A percentile compares a stretch with the other conserved stretches of the same genome.
phyloP scores from a whole-genome alignment of 2,888 invertebrate species.

The Lathronympha strigana region DNA sequence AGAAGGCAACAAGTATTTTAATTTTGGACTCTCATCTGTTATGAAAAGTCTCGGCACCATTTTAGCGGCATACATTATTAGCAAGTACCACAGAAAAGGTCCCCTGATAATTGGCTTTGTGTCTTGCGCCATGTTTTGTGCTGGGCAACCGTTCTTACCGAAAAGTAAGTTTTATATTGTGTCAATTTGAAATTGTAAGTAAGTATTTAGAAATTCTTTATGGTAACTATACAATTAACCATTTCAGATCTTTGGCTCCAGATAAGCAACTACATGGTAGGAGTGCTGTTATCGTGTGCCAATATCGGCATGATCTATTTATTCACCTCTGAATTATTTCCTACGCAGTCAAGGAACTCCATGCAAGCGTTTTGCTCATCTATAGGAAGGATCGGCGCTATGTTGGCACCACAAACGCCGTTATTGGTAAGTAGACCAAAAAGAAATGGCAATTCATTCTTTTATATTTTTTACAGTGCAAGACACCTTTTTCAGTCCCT shows the following conservation, averaged over 20 bases:
- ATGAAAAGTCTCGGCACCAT: conserved; percentile 85
- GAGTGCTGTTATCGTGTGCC: conserved; percentile 85
- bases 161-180: conserved; percentile 64
- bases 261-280: conserved; percentile 81
- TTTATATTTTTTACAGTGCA: too few species aligned
- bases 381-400: conserved; percentile 86
- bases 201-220: neutral
- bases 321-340: conserved; percentile 88
- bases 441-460: neutral
- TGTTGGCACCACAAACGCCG: conserved; percentile 87
- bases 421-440: conserved; percentile 76
- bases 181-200: neutral
- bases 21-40: conserved; percentile 86
- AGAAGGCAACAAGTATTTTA: conserved; percentile 89
- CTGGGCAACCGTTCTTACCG: conserved; percentile 85
- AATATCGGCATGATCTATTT: conserved; percentile 86
- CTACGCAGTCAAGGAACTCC: conserved; percentile 86
- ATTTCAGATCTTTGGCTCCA: conserved; percentile 74
- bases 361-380: conserved; percentile 87
- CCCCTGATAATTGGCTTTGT: conserved; percentile 83
- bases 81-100: conserved; percentile 80
- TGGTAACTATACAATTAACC: neutral
- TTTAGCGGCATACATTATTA: conserved; percentile 81
- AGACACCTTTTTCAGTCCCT: too few species aligned
- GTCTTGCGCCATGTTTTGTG: conserved; percentile 82